phyloP scores from a whole-genome alignment of 2,113 vertebrate species.

The Climacteris rufus region DNA sequence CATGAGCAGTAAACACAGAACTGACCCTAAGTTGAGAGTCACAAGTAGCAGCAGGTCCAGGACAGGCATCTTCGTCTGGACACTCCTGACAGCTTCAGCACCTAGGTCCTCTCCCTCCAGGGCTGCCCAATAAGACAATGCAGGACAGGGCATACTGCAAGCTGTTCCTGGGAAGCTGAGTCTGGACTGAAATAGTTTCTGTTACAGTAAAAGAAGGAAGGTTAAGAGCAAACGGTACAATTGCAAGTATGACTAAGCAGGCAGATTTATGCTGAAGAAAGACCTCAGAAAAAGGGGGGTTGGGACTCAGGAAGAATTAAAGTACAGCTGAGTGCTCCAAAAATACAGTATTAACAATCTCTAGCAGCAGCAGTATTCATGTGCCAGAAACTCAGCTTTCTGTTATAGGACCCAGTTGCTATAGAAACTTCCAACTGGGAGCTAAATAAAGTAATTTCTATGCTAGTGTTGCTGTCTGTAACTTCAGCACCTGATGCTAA shows the following conservation, averaged over 20 bases:
- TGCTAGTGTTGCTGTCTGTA: conserved; percentile 75
- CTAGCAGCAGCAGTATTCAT: conserved; percentile 34
- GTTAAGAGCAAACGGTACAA: conserved; percentile 13
- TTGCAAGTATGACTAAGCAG: conserved; percentile 60
- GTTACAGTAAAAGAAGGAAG: background rate
- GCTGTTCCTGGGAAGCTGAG: background rate
- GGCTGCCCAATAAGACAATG: background rate
- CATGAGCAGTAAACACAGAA: background rate
- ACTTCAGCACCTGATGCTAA: conserved; percentile 77
- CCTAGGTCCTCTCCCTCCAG: background rate
- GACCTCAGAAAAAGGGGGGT: background rate
- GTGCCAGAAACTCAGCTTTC: conserved; percentile 66
- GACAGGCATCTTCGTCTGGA: background rate
- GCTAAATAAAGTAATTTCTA: conserved; percentile 82
- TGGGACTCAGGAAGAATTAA: background rate
- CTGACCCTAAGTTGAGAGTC: background rate
- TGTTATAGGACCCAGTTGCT: conserved; percentile 73
- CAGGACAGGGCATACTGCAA: background rate
- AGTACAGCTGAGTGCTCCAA: conserved; percentile 21
- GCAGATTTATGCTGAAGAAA: conserved; percentile 21
- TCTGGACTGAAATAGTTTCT: conserved; percentile 1
- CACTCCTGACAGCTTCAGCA: background rate
- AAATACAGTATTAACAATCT: conserved; percentile 49
- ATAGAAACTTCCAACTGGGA: conserved; percentile 82
- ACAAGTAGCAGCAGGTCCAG: background rate